Evolutionary conservation across 2,113 vertebrate species (phyloP).

Genomic region (Aphyosemion australe): DNA sequence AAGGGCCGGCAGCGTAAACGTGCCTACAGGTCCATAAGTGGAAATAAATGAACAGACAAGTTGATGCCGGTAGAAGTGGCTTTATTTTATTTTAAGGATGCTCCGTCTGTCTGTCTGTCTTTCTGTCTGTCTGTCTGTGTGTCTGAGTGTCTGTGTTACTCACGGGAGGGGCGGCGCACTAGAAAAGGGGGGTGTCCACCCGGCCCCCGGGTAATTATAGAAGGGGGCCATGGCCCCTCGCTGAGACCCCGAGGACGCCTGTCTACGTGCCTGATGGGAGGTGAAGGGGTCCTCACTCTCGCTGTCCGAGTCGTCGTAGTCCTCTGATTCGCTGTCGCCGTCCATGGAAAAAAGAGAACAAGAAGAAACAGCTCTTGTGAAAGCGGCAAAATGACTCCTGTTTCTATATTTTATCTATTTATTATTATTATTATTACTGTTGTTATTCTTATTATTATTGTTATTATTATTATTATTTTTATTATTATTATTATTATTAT

Average conservation of each 20-base stretch:
- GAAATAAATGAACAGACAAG: slow-evolving; percentile 23
- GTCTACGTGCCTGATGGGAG: slow-evolving; percentile 93
- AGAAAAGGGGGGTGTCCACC: slow-evolving; percentile 83
- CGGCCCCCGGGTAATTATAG: slow-evolving; percentile 85
- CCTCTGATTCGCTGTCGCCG: slow-evolving; percentile 81
- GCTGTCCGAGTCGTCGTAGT: slow-evolving; percentile 88
- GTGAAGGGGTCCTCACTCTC: slow-evolving; percentile 93
- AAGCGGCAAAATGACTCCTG: slow-evolving; percentile 5
- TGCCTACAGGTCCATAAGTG: slow-evolving; percentile 33
- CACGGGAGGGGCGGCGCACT: slow-evolving; percentile 85
- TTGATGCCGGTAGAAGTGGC: slow-evolving; percentile 12
- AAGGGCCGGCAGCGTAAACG: slow-evolving; percentile 6
- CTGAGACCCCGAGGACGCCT: slow-evolving; percentile 81
- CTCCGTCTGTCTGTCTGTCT: slow-evolving; percentile 52
- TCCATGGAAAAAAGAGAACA: slow-evolving; percentile 50
- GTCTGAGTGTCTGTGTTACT: slow-evolving; percentile 81
- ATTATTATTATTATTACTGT: background rate
- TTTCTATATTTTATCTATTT: background rate
- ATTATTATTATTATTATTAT: too few species aligned
- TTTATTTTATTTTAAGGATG: slow-evolving; percentile 17
- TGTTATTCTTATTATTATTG: too few species aligned
- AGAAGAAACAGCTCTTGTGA: background rate
- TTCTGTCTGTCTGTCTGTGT: slow-evolving; percentile 80
- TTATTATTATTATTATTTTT: too few species aligned
- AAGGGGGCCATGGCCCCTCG: slow-evolving; percentile 80